Conservation (phyloP, 2,888 invertebrate genomes). For the Oscheius sp. region DNA sequence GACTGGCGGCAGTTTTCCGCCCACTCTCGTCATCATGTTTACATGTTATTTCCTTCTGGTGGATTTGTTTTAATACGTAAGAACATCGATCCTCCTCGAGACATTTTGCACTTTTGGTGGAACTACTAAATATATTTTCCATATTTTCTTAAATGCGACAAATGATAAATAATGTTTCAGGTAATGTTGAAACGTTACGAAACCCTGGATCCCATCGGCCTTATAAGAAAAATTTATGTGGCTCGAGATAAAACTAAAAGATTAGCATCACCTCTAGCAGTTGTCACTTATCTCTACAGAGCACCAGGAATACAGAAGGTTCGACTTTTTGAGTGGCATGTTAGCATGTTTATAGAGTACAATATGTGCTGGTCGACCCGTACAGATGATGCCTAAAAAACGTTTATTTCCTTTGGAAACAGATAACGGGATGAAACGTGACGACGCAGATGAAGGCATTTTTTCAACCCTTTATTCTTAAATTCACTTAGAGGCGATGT, state of each 20-base stretch:
- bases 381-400: conserved; percentile 6
- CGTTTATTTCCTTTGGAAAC: not conserved
- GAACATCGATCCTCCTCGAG: too few relatives aligned
- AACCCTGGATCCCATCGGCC: conserved; percentile 22
- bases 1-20: too few relatives aligned
- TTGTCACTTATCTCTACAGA: conserved; percentile 47
- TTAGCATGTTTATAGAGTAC: not conserved
- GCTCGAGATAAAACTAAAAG: conserved; percentile 9
- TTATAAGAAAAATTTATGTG: conserved; percentile 37
- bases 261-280: conserved; percentile 36
- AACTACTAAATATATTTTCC: too few relatives aligned
- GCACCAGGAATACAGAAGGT: conserved; percentile 27
- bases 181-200: conserved; percentile 39
- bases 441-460: conserved; percentile 7
- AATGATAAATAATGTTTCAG: conserved; percentile 10
- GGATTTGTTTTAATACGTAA: too few relatives aligned
- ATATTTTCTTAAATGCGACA: too few relatives aligned
- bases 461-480: not conserved
- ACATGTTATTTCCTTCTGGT: too few relatives aligned
- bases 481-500: conserved; percentile 15
- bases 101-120: too few relatives aligned
- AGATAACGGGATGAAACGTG: not conserved
- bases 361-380: conserved; percentile 8
- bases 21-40: too few relatives aligned
- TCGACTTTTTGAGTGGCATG: not conserved